Evolutionary conservation across 2,113 vertebrate species (phyloP).

Genomic region (Anthoscopus minutus): DNA sequence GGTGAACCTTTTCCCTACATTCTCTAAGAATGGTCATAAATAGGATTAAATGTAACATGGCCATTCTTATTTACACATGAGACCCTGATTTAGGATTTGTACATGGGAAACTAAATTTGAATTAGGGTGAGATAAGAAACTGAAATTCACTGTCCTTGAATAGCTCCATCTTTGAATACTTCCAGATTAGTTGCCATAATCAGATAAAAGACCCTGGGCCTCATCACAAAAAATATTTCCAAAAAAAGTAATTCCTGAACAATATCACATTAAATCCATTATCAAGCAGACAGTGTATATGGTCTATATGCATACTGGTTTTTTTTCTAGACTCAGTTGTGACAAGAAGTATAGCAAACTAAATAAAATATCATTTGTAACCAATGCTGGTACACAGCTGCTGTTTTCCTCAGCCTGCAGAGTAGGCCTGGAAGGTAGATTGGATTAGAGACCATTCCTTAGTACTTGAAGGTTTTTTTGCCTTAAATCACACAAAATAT

Average conservation of each 20-base stretch:
- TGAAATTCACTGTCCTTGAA: not conserved
- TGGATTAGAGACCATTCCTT: not conserved
- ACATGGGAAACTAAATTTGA: not conserved
- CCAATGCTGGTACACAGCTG: not conserved
- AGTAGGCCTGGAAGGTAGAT: not conserved
- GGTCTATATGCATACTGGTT: fast-evolving
- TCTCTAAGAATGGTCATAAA: not conserved
- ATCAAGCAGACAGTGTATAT: not conserved
- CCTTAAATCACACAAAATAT: not conserved
- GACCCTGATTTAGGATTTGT: not conserved
- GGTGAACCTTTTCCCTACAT: not conserved
- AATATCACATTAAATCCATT: not conserved
- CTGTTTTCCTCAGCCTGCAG: not conserved
- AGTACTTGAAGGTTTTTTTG: not conserved
- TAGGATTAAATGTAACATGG: not conserved
- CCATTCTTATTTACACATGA: not conserved
- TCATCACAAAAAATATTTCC: not conserved
- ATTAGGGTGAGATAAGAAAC: not conserved
- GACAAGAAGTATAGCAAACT: not conserved
- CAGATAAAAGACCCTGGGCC: not conserved
- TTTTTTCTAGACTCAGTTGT: not conserved
- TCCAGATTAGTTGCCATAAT: not conserved
- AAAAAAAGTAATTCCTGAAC: not conserved
- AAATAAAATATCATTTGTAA: not conserved
- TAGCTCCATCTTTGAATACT: not conserved